A percentile compares a stretch with the other conserved stretches of the same genome.
These are phyloP conservation scores for Ceratoteleas bidentatus DNA, from an alignment of 1,140 invertebrate genomes.

Conservation along the genomic window DNA sequence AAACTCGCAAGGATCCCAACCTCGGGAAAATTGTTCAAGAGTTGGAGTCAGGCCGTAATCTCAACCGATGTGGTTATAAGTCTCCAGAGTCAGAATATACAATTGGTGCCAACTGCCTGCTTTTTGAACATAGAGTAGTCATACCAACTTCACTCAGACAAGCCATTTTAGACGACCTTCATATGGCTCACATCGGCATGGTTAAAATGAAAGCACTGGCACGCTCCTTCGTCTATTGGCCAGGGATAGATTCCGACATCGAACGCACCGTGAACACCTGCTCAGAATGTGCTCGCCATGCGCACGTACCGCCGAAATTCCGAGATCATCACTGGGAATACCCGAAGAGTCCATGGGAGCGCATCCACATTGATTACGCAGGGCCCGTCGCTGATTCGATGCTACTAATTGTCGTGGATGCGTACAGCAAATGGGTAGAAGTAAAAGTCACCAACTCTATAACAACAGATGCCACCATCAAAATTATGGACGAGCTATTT, in stretches of 20 bases:
- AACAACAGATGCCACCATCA: neutral
- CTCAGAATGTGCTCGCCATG: neutral
- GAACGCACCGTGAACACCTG: neutral
- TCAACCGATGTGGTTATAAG: neutral
- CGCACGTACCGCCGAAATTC: neutral
- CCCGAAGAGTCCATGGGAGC: constrained; percentile 3
- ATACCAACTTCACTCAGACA: neutral
- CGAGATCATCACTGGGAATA: neutral
- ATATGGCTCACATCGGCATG: neutral
- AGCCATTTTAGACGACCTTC: neutral
- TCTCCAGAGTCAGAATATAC: neutral
- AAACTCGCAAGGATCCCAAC: neutral
- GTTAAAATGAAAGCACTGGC: neutral
- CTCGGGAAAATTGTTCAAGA: neutral
- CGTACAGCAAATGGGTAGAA: neutral
- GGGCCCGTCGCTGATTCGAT: neutral
- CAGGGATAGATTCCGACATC: constrained; percentile 4
- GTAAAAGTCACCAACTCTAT: neutral
- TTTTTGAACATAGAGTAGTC: constrained; percentile 1
- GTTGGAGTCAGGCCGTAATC: neutral
- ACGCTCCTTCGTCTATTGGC: neutral
- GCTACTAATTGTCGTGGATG: neutral
- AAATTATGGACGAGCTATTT: neutral
- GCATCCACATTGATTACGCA: neutral
- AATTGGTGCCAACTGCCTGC: neutral